phyloP scores from a whole-genome alignment of 2,113 vertebrate genomes.

The Orycteropus afer region DNA sequence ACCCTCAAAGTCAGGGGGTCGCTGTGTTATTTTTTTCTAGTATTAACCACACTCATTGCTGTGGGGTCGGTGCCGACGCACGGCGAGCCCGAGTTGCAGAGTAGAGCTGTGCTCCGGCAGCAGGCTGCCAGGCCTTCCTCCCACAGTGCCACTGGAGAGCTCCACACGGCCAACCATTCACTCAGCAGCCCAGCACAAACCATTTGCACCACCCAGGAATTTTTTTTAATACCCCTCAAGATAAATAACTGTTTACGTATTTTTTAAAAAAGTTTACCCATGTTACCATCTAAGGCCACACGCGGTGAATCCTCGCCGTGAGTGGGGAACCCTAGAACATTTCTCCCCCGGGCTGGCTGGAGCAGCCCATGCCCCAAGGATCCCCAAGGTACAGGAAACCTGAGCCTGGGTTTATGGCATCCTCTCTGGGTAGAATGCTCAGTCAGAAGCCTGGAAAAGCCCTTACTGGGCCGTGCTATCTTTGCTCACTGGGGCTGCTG shows the following conservation, averaged over 20 bases:
- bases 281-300: no score
- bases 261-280: neutral
- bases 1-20: neutral
- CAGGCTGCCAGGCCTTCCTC: no score
- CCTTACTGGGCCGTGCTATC: rapidly evolving
- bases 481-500: neutral
- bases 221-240: neutral
- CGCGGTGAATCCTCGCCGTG: neutral
- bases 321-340: neutral
- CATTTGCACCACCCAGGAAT: no score
- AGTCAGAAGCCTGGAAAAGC: neutral
- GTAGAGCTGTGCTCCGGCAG: no score
- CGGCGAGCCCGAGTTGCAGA: no score
- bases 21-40: neutral
- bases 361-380: neutral
- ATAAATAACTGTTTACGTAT: neutral
- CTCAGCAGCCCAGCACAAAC: no score
- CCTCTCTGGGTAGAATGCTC: neutral
- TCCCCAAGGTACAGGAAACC: neutral
- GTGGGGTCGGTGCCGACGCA: no score
- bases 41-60: no score
- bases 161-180: no score
- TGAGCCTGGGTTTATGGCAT: neutral
- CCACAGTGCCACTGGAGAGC: no score
- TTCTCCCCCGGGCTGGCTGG: neutral